Evolutionary conservation across 2,113 vertebrate species (phyloP), one percentile per base, ranked within the genome.

Genomic region (Apteryx mantelli): DNA sequence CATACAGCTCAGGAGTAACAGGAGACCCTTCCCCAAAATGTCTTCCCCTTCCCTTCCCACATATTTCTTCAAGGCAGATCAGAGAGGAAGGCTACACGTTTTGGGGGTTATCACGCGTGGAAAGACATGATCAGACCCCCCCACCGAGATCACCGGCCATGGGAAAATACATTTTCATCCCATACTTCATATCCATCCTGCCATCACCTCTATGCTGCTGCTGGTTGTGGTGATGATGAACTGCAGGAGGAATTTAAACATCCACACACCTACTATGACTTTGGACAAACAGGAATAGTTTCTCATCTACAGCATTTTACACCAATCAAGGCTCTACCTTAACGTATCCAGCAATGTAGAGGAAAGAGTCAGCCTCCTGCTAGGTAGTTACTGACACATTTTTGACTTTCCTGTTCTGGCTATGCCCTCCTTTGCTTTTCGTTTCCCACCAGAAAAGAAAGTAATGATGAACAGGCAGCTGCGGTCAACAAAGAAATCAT

Each of bases 401-500:
- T 95, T 94, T 89, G 87, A 78, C 93, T 94, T 87, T 34, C 78
- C 86, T 87, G 22, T 4, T 2, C 79, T 64, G 36, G 2, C 83
- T 94, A 36, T 91, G 76, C 74, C 44, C 55, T 86, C 58, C 56
- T 91, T 66, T 94, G 81, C 81, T 83, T 96, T 93, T 95, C 71
- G 44, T 80, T 89, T 86, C 71, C 66, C 75, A 85, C 75, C 71
- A 80, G 84, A 85, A 88, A 92, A 88, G 78, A 75, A 84, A 86
- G 60, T 8, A 69, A 83, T 11, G 63, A 84, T 22, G 52, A 91
- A 30, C 77, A 80, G 70, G 61, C 80, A 76, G 64, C 87, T 71
- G 89, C 82, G 79, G 86, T 90, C 94, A 91, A 77, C 63, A 64
- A 93, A 93, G 70, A 11, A 87, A 74, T 18, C 46, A 69, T 21